A percentile compares a stretch with the other conserved stretches of the same genome.
These are phyloP conservation scores for Eupithecia vulgata DNA, from an alignment of 2,888 invertebrate genomes.

Conservation along the genomic window DNA sequence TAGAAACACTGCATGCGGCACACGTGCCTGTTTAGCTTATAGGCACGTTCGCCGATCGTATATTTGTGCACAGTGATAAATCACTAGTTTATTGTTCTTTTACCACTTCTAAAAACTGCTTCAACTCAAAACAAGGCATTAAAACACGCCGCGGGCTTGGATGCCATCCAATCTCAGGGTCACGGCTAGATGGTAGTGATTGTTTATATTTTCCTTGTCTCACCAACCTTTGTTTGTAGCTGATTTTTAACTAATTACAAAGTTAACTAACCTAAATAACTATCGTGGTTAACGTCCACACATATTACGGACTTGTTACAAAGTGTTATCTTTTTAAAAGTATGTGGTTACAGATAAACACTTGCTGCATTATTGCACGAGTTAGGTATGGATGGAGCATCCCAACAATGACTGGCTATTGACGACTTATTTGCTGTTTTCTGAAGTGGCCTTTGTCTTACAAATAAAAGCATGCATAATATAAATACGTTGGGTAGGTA, in stretches of 20 bases:
- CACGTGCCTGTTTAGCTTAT: constrained; percentile 77
- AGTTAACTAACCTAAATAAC: constrained; percentile 63
- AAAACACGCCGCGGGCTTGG: constrained; percentile 22
- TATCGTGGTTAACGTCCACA: constrained; percentile 64
- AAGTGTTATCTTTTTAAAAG: constrained; percentile 52
- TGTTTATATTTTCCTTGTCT: constrained; percentile 23
- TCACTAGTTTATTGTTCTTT: constrained; percentile 49
- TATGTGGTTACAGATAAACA: constrained; percentile 44
- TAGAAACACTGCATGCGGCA: constrained; percentile 73
- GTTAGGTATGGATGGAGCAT: constrained; percentile 5
- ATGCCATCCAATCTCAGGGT: constrained; percentile 33
- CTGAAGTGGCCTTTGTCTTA: constrained; percentile 25
- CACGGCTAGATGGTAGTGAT: constrained; percentile 22
- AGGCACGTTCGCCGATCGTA: constrained; percentile 60
- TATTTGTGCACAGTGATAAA: constrained; percentile 56
- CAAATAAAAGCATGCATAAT: constrained; percentile 44
- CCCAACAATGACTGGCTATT: constrained; percentile 27
- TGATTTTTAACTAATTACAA: constrained; percentile 47
- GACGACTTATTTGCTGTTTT: constrained; percentile 27
- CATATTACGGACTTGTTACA: constrained; percentile 54
- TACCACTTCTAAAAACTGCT: constrained; percentile 38
- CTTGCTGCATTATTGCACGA: constrained; percentile 15
- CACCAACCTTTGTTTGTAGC: constrained; percentile 16
- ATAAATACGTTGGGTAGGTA: constrained; percentile 52
- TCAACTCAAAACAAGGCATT: constrained; percentile 29